phyloP scores from a whole-genome alignment of 1,140 invertebrate genomes.

The Monomorium pharaonis region DNA sequence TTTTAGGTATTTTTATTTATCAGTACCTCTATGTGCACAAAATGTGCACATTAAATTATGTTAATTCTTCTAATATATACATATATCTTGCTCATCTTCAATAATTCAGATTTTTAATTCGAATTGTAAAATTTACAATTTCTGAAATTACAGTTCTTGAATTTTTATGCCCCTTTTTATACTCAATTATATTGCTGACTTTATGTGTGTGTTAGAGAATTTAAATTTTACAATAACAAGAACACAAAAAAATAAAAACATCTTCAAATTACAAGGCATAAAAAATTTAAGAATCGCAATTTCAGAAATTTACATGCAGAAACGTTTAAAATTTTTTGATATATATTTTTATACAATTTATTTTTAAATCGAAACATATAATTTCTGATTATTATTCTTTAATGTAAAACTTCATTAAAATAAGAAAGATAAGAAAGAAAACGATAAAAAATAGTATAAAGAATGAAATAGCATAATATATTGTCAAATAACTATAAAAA shows the following conservation, averaged over 20 bases:
- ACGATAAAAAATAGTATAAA: not conserved
- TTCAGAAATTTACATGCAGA: not conserved
- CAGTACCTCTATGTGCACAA: no score
- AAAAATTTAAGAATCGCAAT: not conserved
- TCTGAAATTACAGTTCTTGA: not conserved
- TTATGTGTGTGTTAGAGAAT: not conserved
- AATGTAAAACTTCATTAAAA: not conserved
- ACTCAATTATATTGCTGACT: not conserved
- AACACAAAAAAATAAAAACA: not conserved
- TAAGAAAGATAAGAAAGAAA: no score
- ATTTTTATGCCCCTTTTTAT: not conserved
- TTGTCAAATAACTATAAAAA: no score
- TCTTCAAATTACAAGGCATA: not conserved
- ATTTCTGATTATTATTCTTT: not conserved
- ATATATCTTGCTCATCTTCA: not conserved
- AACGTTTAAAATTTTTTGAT: no score
- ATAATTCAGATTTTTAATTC: not conserved
- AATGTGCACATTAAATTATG: no score
- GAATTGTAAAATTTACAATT: not conserved
- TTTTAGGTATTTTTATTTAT: no score
- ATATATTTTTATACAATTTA: not conserved
- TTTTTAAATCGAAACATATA: not conserved
- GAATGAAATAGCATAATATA: not conserved
- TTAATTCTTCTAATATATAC: not conserved
- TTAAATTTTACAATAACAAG: not conserved